Evolutionary conservation across 37 sponge, comb jelly and placozoan species (phyloP), one percentile per base, ranked within the genome.

Genomic region (Ephydatia muelleri): DNA sequence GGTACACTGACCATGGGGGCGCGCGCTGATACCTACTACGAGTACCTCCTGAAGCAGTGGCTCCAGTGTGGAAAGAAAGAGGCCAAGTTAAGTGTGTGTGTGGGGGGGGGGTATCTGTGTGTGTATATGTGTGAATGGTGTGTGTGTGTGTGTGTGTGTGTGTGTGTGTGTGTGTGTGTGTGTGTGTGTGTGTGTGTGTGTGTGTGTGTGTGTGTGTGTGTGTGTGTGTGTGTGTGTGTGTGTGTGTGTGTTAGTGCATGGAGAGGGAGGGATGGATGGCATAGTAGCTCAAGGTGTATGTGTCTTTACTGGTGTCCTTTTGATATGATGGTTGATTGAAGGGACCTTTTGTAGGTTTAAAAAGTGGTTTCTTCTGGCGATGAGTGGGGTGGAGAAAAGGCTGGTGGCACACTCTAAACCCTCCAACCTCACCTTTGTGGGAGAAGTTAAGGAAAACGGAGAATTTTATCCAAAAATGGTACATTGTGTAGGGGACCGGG

Each of bases 11-110:
- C 99, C 27, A 65, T 98, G 71, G 99, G 99, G 11, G 95, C 99
- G 0, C 48, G 99, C 29, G 99, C 95, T 16, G 99, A 98, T 75
- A 98, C 97, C 78, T 98, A 98, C 81, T 98, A 98, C 76, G 99
- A 98, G 79, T 98, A 98, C 73, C 80, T 98, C 16, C 81, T 98
- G 12, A 98, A 98, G 70, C 95, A 94, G 75, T 96, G 97, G 97
- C 68, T 98, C 5, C 95, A 96, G 78, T 83, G 88, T 75, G 92
- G 96, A 4, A 93, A 91, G 67, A 78, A 48, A 31, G 99, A 98
- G 49, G 72, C 75, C 23, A 93, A 86, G 98, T 97, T 72, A 48
- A 78, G 32, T 27, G 0, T 57, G 28, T 11, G 31, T 3, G 0
- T 25, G 30, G 4, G 74, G 39, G 49, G 36, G 22, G 32, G 36